Evolutionary conservation across 1,140 invertebrate genomes (phyloP), one percentile per base, ranked within the genome.

Genomic region (Drosophila truncata): DNA sequence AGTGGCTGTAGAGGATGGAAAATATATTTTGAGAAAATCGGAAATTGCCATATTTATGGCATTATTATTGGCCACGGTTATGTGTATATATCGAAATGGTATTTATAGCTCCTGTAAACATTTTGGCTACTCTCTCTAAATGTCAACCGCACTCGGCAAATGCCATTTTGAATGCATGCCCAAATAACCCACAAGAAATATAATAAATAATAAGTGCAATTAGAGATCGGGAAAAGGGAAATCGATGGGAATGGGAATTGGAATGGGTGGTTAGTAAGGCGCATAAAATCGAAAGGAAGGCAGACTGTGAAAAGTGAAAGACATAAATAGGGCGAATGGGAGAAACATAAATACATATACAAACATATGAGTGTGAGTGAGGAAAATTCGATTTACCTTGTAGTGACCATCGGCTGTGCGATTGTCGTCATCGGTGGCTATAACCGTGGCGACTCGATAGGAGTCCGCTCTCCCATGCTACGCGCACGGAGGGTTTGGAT

Each of bases 381-480:
- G 47, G 46, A 67, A 74, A 74, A 66, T 79, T 71, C 44, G 75
- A 87, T 82, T 93, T 95, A 97, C 97, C 97, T 98, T 98, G 93
- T 96, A 96, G 95, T 96, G 96, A 93, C 97, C 97, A 94, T 98
- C 97, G 80, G 97, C 96, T 77, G 97, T 98, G 95, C 96, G 96
- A 95, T 98, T 98, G 95, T 98, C 97, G 93, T 98, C 97, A 94
- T 96, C 96, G 93, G 97, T 95, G 93, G 96, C 95, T 80, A 97
- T 96, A 94, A 97, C 96, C 85, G 97, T 98, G 78, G 98, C 98
- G 93, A 97, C 96, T 93, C 97, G 96, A 95, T 98, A 98, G 90
- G 97, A 98, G 94, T 98, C 97, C 93, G 97, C 95, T 92, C 97
- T 96, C 94, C 96, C 97, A 95, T 97, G 97, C 97, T 98, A 96